Conservation (phyloP, 1,140 invertebrate genomes). For the Arctopsyche grandis region DNA sequence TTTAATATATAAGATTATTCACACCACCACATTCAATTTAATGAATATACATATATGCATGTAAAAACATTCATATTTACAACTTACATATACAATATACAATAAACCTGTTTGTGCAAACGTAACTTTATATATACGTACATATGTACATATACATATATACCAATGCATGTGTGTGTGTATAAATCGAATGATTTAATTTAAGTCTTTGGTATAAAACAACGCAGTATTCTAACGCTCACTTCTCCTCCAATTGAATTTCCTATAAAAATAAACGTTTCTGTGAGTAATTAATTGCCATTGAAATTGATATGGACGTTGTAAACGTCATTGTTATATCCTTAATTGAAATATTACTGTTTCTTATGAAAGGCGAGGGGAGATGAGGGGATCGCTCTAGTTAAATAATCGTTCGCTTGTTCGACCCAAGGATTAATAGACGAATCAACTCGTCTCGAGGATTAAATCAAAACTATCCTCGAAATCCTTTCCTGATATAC, state of each 20-base stretch:
- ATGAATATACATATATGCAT: not conserved
- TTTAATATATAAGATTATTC: not conserved
- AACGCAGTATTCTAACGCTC: too few species aligned
- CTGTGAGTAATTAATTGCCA: not conserved
- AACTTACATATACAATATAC: too few species aligned
- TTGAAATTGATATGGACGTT: slow-evolving; percentile 8
- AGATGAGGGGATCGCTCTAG: not conserved
- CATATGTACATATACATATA: not conserved
- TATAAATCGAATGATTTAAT: not conserved
- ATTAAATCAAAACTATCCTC: slow-evolving; percentile 22
- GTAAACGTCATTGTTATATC: slow-evolving; percentile 2
- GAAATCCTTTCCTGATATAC: not conserved
- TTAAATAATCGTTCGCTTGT: not conserved
- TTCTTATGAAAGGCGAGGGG: not conserved
- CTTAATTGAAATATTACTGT: slow-evolving; percentile 12
- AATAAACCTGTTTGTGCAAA: too few species aligned
- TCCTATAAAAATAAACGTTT: too few species aligned
- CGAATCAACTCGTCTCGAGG: slow-evolving; percentile 14
- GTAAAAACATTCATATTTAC: not conserved
- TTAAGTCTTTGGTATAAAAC: too few species aligned
- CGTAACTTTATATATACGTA: not conserved
- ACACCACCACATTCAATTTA: not conserved
- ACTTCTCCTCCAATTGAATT: too few species aligned
- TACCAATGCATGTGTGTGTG: not conserved
- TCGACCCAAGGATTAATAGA: not conserved